These are phyloP conservation scores for Sinocyclocheilus grahami DNA, from an alignment of 2,113 vertebrate genomes.

Conservation along the genomic window DNA sequence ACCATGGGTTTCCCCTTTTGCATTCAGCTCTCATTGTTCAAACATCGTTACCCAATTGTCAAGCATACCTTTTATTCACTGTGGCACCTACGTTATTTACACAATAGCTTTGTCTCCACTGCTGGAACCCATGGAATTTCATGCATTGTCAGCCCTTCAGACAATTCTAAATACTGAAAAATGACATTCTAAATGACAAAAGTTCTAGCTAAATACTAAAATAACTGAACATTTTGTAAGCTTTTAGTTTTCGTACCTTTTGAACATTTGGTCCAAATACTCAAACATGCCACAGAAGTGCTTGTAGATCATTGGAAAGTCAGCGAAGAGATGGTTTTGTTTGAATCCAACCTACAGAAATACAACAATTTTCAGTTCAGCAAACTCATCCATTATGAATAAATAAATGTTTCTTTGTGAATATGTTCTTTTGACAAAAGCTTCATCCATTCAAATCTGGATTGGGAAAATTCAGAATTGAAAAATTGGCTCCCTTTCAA, in stretches of 20 bases:
- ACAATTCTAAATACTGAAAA: neutral
- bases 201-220: neutral
- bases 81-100: constrained; percentile 31
- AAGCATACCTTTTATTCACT: constrained; percentile 31
- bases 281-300: neutral
- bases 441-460: neutral
- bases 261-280: neutral
- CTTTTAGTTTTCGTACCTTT: neutral
- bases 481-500: neutral
- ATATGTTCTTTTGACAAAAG: neutral
- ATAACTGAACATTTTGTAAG: neutral
- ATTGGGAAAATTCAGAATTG: neutral
- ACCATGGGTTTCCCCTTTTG: constrained; percentile 31
- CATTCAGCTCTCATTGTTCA: constrained; percentile 49
- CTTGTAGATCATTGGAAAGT: neutral
- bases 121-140: neutral
- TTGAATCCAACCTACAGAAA: neutral
- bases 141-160: neutral
- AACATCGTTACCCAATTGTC: constrained; percentile 18
- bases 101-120: constrained; percentile 10
- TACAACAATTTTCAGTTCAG: neutral
- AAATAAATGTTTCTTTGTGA: neutral
- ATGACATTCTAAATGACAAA: neutral
- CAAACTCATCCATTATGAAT: neutral
- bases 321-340: neutral